These are phyloP conservation scores for Drosophila pachea DNA, from an alignment of 1,140 invertebrate species.

Conservation along the genomic window DNA sequence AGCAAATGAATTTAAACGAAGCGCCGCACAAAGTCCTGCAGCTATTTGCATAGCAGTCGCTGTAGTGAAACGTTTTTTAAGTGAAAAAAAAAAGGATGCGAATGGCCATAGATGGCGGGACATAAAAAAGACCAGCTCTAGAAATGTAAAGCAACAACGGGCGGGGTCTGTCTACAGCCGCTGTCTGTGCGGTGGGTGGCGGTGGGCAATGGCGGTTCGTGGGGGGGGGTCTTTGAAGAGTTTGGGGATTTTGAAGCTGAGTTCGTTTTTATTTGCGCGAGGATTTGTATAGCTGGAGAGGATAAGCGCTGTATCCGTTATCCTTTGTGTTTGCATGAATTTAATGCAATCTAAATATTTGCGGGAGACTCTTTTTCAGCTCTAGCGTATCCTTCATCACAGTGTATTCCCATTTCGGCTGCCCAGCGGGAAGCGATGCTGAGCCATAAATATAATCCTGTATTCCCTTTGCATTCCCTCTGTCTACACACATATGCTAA, in stretches of 20 bases:
- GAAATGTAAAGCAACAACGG: conserved; percentile 32
- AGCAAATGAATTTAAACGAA: conserved; percentile 77
- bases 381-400: conserved; percentile 1
- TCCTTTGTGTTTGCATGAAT: conserved; percentile 76
- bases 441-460: too few species aligned
- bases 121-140: conserved; percentile 30
- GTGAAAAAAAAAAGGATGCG: conserved; percentile 69
- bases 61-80: conserved; percentile 68
- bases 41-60: conserved; percentile 69
- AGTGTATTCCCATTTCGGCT: neutral
- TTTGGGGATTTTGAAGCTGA: conserved; percentile 7
- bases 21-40: conserved; percentile 57
- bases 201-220: too few species aligned
- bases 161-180: neutral
- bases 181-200: neutral
- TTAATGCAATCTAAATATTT: conserved; percentile 78
- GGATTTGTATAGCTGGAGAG: conserved; percentile 71
- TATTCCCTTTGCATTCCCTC: too few species aligned
- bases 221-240: neutral
- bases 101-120: conserved; percentile 38
- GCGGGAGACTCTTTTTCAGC: conserved; percentile 38
- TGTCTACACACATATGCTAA: too few species aligned
- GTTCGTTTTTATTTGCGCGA: conserved; percentile 65
- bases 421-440: too few species aligned
- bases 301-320: conserved; percentile 74